Base-by-base conservation (phyloP, 2,797 vertebrate genomes). In the Pipistrellus pygmaeus region DNA sequence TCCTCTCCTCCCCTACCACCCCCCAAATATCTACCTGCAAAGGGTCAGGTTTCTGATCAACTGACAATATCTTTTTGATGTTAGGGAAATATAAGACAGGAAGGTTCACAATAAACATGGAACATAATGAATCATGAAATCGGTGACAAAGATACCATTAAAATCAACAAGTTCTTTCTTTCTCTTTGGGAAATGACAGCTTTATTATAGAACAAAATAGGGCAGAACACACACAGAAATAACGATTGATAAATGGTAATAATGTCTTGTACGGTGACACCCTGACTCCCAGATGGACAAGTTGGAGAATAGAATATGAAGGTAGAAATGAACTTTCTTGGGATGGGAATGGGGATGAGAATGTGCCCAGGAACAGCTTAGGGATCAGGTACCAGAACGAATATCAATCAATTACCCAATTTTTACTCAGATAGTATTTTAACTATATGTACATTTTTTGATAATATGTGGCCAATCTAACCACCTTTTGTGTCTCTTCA, bases 61-160 rank as follows among this genome's bases (percentile, higher is more conserved):
- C 0, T 53, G 57, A 46, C 20, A 57, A 8, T 88, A 53, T 66
- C 1, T 83, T 88, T 73, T 90, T 55, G 9, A 18, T 68, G 6
- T 46, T 83, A 27, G 6, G 5, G 10, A 44, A 73, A 46, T 57
- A 89, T 71, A 71, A 89, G 60, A 80, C 35, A 93, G 25, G 23
- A 4, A 18, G 41, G 81, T 90, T 92, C 27, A 38, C 2, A 94
- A 68, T 30, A 62, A 77, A 69, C 2, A 14, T 23, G 27, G 27
- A 97, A 2, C 9, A 76, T 66, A 75, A 12, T 71, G 41, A 89
- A 38, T 91, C 60, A 68, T 73, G 25, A 88, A 86, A 95, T 12
- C 8, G 32, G 2, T 71, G 11, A 4, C 27, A 75, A 95, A 88
- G 30, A 66, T 38, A 27, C 1, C 20, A 60, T 15, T 85, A 53